Percentiles rank a stretch among this genome's conserved stretches.
Evolutionary conservation across 1,140 invertebrate genomes (phyloP).

Genomic region (Sycobia sp.): DNA sequence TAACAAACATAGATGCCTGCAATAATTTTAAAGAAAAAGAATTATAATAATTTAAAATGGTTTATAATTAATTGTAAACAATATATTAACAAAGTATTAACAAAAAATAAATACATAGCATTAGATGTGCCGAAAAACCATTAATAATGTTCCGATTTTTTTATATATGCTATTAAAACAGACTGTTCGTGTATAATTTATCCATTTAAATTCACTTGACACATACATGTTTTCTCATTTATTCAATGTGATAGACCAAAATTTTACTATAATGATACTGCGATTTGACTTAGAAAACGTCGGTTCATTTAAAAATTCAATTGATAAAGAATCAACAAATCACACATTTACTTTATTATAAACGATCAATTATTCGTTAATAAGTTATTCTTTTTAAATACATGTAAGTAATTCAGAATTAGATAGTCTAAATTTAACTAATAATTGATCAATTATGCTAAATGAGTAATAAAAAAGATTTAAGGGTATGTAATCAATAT

Average conservation of each 20-base stretch:
- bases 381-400: no score
- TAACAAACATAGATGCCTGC: no score
- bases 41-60: no score
- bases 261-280: background rate
- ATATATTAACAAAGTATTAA: slow-evolving; percentile 2
- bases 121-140: no score
- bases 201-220: slow-evolving; percentile 14
- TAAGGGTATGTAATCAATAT: no score
- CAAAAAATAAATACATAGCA: background rate
- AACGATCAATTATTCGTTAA: no score
- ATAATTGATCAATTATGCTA: slow-evolving; percentile 2
- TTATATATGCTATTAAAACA: background rate
- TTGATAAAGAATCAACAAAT: slow-evolving; percentile 4
- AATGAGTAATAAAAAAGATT: background rate
- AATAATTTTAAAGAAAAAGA: no score
- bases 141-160: no score
- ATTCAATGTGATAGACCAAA: slow-evolving; percentile 1
- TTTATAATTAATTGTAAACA: no score
- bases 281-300: slow-evolving; percentile 29
- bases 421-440: background rate
- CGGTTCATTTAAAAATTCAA: slow-evolving; percentile 1
- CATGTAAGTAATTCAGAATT: no score
- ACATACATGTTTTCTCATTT: slow-evolving; percentile 10
- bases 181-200: background rate
- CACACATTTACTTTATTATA: no score